A percentile compares a stretch with the other conserved stretches of the same genome.
phyloP scores from a whole-genome alignment of 2,888 invertebrate genomes.

The Kuschelorhynchus macadamiae region DNA sequence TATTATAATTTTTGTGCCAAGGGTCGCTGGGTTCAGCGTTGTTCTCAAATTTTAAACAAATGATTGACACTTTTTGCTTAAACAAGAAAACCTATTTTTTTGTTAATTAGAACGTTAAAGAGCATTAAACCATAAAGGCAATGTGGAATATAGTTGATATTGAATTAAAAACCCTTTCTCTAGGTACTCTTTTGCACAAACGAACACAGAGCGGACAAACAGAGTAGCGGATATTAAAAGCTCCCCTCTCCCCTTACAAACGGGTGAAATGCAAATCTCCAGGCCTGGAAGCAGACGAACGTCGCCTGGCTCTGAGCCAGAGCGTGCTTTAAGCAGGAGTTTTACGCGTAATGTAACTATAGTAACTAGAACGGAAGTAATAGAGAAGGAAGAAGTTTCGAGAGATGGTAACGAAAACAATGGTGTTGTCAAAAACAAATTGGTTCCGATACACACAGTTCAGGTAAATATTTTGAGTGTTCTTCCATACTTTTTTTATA shows the following conservation, averaged over 20 bases:
- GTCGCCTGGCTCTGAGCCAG: neutral
- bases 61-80: too few species aligned
- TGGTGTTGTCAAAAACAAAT: neutral
- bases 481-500: too few species aligned
- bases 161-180: too few species aligned
- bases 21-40: too few species aligned
- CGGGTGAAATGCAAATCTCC: conserved; percentile 34
- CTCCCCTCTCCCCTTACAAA: conserved; percentile 52
- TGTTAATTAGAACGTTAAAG: too few species aligned
- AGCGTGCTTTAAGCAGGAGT: neutral
- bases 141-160: too few species aligned
- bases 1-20: too few species aligned
- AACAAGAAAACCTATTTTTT: too few species aligned
- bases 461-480: conserved; percentile 33
- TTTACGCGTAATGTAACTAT: conserved; percentile 22
- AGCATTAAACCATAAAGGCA: too few species aligned
- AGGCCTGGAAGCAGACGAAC: neutral
- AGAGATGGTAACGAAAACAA: conserved; percentile 1
- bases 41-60: too few species aligned
- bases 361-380: conserved; percentile 9
- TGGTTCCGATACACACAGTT: neutral
- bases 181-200: conserved; percentile 27
- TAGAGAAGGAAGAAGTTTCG: conserved; percentile 1
- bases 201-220: conserved; percentile 70
- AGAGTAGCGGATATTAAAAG: conserved; percentile 76